Evolutionary conservation across 2,888 invertebrate genomes (phyloP), one percentile per base, ranked within the genome.

Genomic region (Lasiommata megera): DNA sequence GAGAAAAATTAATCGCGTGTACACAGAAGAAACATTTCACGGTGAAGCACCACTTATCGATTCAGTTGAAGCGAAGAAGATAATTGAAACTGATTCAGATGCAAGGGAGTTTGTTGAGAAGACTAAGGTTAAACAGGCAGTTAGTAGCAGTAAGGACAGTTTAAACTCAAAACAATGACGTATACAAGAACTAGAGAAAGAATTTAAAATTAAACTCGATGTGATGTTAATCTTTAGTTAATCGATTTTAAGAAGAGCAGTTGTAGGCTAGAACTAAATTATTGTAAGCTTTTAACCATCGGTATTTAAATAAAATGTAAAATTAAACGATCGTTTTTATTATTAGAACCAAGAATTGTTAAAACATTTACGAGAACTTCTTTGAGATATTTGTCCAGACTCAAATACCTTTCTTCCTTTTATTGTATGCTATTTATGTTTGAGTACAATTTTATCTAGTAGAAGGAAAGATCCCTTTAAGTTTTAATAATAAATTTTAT

Each of bases 1-100:
- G 72, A 85, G 94, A 59, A 91, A 91, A 63, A 88, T 89, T 40
- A 92, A 94, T 72, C 82, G 92, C 3, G 88, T 94, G 3, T 95
- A 95, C 73, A 93, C 92, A 0, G 95, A 95, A 74, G 92, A 93
- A 18, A 93, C 92, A 0, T 95, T 87, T 79, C 93, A 93, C 67
- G 94, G 94, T 0, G 74, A 82, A 63, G 76, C 94, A 1, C 82
- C 87, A 0, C 77, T 91, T 6, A 81, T 92, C 0, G 83, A 90
- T 29, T 76, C 82, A 0, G 78, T 83, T 2, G 93, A 93, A 74
- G 83, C 92, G 0, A 79, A 88, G 47, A 79, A 80, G 0, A 67
- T 83, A 3, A 55, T 83, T 0, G 77, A 79, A 28, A 58, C 69
- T 0, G 77, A 84, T 9, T 77, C 81, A 0, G 85, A 88, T 11